phyloP scores from a whole-genome alignment of 2,888 invertebrate genomes.

The Blera fallax region DNA sequence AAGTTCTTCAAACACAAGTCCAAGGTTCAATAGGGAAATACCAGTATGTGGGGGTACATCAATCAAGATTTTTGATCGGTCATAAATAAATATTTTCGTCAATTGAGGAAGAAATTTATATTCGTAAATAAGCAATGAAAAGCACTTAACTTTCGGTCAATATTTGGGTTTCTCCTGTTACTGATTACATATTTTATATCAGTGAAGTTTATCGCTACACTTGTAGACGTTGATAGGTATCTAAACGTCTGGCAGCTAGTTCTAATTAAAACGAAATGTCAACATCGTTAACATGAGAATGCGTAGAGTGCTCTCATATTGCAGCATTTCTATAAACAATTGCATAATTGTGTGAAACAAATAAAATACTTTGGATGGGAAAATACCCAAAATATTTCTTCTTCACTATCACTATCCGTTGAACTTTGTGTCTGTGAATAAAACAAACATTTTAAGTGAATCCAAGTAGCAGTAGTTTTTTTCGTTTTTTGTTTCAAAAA shows the following conservation, averaged over 20 bases:
- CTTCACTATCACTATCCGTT: background rate
- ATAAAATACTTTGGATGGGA: background rate
- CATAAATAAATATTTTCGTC: background rate
- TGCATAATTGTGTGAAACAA: background rate
- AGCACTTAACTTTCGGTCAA: background rate
- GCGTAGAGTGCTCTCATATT: background rate
- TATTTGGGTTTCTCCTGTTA: background rate
- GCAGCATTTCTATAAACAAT: background rate
- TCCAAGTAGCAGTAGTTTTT: background rate
- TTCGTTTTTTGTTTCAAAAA: background rate
- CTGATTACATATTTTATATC: background rate
- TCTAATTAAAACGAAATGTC: background rate
- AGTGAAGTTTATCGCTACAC: background rate
- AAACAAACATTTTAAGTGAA: background rate
- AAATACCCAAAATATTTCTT: background rate
- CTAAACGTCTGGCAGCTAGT: background rate
- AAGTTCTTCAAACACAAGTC: background rate
- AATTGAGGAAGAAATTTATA: background rate
- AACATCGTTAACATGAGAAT: background rate
- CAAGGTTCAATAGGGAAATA: background rate
- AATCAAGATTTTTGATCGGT: background rate
- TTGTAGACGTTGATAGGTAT: background rate
- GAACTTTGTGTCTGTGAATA: background rate
- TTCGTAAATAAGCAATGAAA: background rate
- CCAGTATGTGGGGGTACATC: background rate